Conservation (phyloP, 2,888 invertebrate species). For the Blera fallax region DNA sequence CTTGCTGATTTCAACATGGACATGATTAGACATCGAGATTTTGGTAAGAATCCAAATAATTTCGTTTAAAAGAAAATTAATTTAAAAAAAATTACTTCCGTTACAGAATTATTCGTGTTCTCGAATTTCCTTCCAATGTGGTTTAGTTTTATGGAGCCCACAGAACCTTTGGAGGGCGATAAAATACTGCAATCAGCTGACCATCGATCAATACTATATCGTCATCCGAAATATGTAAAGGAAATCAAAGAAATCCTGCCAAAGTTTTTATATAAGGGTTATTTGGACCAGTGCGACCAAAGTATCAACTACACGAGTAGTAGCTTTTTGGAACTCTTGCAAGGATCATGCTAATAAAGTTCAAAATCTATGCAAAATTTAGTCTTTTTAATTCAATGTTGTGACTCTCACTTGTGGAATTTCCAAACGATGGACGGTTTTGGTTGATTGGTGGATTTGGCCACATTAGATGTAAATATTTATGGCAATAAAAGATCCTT, state of each 20-base stretch:
- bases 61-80: not conserved
- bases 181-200: not conserved
- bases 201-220: not conserved
- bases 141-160: not conserved
- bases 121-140: not conserved
- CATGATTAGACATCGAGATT: conserved; percentile 68
- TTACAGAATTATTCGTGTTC: not conserved
- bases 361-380: too few species aligned
- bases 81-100: not conserved
- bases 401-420: too few species aligned
- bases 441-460: too few species aligned
- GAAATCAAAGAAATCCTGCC: conserved; percentile 71
- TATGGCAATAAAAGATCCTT: too few species aligned
- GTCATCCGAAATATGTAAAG: conserved; percentile 53
- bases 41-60: not conserved
- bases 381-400: too few species aligned
- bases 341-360: too few species aligned
- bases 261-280: conserved; percentile 74
- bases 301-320: too few species aligned
- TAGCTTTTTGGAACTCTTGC: too few species aligned
- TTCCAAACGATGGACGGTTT: too few species aligned
- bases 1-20: conserved; percentile 69
- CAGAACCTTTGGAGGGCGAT: not conserved
- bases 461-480: too few species aligned
- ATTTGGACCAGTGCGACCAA: conserved; percentile 65